Conservation (phyloP, 2,797 vertebrate genomes). For the Syngnathus rostellatus region DNA sequence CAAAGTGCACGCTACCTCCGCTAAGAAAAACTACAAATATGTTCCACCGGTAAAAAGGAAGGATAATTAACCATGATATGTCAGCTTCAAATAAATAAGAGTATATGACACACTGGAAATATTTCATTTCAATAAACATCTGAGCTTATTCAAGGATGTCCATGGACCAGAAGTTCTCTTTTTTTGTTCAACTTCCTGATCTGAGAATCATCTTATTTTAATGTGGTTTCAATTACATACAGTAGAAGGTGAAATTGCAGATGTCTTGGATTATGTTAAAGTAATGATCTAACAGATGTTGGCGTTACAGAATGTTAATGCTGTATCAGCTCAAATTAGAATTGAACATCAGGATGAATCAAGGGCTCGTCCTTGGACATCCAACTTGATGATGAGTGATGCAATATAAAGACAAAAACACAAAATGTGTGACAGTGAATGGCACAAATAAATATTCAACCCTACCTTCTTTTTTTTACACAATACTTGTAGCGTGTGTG, state of each 20-base stretch:
- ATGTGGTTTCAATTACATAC: background rate
- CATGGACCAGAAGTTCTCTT: background rate
- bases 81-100: no score
- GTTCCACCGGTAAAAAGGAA: no score
- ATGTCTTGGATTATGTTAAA: background rate
- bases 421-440: background rate
- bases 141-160: background rate
- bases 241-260: background rate
- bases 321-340: no score
- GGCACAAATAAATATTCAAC: background rate
- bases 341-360: background rate
- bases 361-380: background rate
- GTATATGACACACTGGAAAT: background rate
- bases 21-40: no score
- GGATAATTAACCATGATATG: no score
- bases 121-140: background rate
- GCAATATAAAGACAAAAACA: background rate
- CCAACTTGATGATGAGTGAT: background rate
- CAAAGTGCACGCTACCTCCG: no score
- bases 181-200: background rate
- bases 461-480: background rate
- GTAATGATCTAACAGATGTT: background rate
- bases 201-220: background rate
- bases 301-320: background rate
- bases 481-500: background rate